Base-by-base conservation (phyloP, 2,797 vertebrate species). In the Meriones psammophilus region DNA sequence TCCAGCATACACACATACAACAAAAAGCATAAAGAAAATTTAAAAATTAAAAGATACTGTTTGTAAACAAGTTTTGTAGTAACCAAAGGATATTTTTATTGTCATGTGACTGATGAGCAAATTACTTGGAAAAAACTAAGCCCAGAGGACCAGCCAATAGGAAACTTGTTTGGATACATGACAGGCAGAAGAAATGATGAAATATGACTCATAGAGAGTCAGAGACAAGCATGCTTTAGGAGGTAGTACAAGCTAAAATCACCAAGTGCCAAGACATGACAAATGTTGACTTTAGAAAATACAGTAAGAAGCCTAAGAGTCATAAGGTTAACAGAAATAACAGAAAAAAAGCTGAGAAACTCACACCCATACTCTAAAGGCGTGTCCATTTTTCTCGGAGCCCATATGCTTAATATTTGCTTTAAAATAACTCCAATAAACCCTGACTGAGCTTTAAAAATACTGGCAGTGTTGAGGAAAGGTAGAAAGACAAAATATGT, bases 71-170 rank as follows among this genome's bases (percentile, higher is more conserved):
- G 33, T 60, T 96, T 76, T 89, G 5, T 79, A 76, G 84, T 28
- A 93, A 93, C 8, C 28, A 84, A 92, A 30, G 14, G 20, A 18
- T 62, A 39, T 22, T 74, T 94, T 58, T 74, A 86, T 30, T 95
- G 54, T 42, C 42, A 1, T 92, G 56, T 92, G 15, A 92, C 30
- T 85, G 14, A 18, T 93, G 68, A 96, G 36, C 78, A 95, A 80
- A 91, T 24, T 50, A 95, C 56, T 93, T 66, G 46, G 42, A 36
- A 89, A 17, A 97, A 95, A 81, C 85, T 86, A 85, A 9, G 46
- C 50, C 50, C 58, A 87, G 15, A 94, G 39, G 13, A 69, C 9
- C 94, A 30, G 81, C 64, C 36, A 92, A 78, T 42, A 81, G 0
- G 94, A 33, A 88, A 58, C 66, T 92, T 89, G 30, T 94, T 90